Evolutionary conservation across 2,797 vertebrate genomes (phyloP), one percentile per base, ranked within the genome.

Genomic region (Manis pentadactyla): DNA sequence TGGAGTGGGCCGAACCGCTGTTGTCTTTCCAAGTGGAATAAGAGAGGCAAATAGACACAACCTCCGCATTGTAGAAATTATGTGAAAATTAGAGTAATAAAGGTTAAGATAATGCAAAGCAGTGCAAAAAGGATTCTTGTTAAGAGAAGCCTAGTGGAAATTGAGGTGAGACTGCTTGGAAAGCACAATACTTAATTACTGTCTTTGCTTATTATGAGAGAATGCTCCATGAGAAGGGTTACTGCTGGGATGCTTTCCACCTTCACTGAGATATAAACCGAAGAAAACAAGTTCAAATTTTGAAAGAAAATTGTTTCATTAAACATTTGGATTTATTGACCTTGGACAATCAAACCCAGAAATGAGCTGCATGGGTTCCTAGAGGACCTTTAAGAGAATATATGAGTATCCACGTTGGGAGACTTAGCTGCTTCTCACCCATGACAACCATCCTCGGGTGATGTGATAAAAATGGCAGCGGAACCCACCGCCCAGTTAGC

Each of bases 1-100:
- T 2, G 11, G 31, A 0, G 0, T 0, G 5, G 25, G 34, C 2
- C 29, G 9, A 5, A 8, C 31, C 0, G 5, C 69, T 39, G 31
- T 4, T 51, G 39, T 14, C 21, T 51, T 66, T 77, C 71, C 75
- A 31, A 53, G 19, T 4, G 34, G 85, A 88, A 77, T 12, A 53
- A 15, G 4, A 19, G 11, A 2, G 29, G 19, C 25, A 31, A 27
- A 15, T 13, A 57, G 37, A 31, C 49, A 69, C 13, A 18, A 15
- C 17, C 5, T 39, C 55, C 17, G 61, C 15, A 7, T 23, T 85
- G 64, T 31, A 73, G 82, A 81, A 84, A 69, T 27, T 34, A 57
- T 7, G 51, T 59, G 27, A 71, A 77, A 55, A n/a, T 10, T 84
- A 17, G 61, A 84, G 8, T 37, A 27, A 68, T 37, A 78, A 88